A percentile compares a stretch with the other conserved stretches of the same genome.
phyloP scores from a whole-genome alignment of 1,140 invertebrate species.

The Triops longicaudatus region DNA sequence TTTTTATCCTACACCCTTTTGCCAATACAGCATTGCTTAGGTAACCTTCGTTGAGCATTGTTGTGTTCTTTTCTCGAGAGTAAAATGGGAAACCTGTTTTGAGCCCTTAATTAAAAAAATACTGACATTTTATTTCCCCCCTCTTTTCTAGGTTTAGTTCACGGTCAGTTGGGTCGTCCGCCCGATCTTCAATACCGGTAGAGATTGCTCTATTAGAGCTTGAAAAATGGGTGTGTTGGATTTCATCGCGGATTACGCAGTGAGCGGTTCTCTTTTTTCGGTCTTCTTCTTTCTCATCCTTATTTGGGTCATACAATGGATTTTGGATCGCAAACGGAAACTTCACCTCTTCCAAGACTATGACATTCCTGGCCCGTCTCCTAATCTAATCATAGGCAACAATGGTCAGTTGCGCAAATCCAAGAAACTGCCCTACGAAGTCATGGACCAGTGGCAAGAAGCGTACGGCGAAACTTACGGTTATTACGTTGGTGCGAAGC shows the following conservation, averaged over 20 bases:
- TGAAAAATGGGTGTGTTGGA: not conserved
- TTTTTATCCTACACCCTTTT: too few relatives aligned
- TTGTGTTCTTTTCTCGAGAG: not conserved
- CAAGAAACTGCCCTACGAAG: constrained; percentile 27
- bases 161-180: not conserved
- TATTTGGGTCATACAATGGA: not conserved
- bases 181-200: not conserved
- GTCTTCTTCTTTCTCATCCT: not conserved
- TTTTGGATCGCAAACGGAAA: not conserved
- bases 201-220: not conserved
- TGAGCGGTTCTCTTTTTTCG: not conserved
- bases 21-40: not conserved
- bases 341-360: constrained; percentile 29
- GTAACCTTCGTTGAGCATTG: not conserved
- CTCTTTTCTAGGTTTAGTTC: not conserved
- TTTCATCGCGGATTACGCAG: not conserved
- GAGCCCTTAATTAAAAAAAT: not conserved
- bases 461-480: constrained; percentile 40
- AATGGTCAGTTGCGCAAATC: constrained; percentile 29
- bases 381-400: constrained; percentile 38
- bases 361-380: constrained; percentile 38
- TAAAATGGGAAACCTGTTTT: too few relatives aligned
- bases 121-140: not conserved
- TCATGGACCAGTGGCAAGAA: constrained; percentile 37
- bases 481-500: constrained; percentile 37